These are phyloP conservation scores for Geophilus truncorum DNA, from an alignment of 2,888 invertebrate species.

Conservation along the genomic window DNA sequence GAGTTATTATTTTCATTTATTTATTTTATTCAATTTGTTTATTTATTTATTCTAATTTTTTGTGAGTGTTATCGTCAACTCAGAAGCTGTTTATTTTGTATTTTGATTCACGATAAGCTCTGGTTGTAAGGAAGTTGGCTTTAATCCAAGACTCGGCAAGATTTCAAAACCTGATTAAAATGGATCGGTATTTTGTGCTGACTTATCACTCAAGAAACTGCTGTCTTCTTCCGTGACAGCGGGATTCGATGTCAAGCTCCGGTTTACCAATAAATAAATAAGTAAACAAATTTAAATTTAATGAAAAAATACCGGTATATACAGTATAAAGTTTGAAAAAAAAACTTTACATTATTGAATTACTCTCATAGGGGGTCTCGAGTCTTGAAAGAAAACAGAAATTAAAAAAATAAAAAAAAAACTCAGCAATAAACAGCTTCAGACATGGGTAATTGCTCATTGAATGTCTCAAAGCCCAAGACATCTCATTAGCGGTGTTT, in stretches of 20 bases:
- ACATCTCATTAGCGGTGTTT: neutral
- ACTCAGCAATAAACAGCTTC: too few relatives aligned
- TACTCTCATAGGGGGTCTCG: too few relatives aligned
- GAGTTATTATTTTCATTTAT: too few relatives aligned
- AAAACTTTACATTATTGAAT: too few relatives aligned
- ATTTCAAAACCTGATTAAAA: slow-evolving; percentile 4
- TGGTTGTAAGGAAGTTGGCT: slow-evolving; percentile 10
- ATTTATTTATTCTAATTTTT: neutral
- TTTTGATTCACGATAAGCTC: slow-evolving; percentile 4
- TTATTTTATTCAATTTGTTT: neutral
- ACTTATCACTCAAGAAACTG: neutral
- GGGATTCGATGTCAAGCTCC: too few relatives aligned
- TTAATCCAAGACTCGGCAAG: neutral
- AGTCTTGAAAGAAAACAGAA: too few relatives aligned
- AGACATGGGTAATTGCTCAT: neutral
- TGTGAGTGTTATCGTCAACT: neutral
- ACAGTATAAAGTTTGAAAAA: too few relatives aligned
- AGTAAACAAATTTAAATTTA: too few relatives aligned
- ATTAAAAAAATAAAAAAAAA: too few relatives aligned
- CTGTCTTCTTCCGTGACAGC: neutral
- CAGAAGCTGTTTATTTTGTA: neutral
- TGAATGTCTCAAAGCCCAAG: neutral
- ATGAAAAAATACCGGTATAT: too few relatives aligned
- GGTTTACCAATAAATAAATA: too few relatives aligned
- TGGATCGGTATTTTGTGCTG: neutral